Evolutionary conservation across 2,113 vertebrate genomes (phyloP), one percentile per base, ranked within the genome.

Genomic region (Sciurus niger): DNA sequence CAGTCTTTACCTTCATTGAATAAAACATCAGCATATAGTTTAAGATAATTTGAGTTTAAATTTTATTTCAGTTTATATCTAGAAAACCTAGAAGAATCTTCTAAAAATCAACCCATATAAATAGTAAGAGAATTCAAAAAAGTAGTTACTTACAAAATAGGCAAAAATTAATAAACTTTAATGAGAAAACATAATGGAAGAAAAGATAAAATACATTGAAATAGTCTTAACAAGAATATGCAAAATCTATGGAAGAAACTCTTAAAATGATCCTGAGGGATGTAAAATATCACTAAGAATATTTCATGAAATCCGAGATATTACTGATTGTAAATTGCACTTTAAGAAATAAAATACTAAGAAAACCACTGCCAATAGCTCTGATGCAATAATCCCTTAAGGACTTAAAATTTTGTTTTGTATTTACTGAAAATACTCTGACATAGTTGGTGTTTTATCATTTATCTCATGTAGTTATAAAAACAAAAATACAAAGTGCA

Each of bases 231-330:
- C 28, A 80, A 91, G 16, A 83, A 72, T 76, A 3, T 93, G 25
- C 30, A 93, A 84, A 93, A 67, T 95, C 55, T 84, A 24, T 76
- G 58, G 93, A 28, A 92, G 58, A 90, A 92, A 84, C 40, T 97
- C 55, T 78, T 78, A 67, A 88, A 95, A 87, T 93, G 60, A 11
- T 58, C 25, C 55, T 53, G 67, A 77, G 65, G 32, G n/a, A 58
- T 40, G 22, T 93, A 65, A 84, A 77, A 43, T 87, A 58, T 76
- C 16, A 70, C 79, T 79, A 34, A 60, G 8, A 85, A 8, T 84
- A 53, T 80, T 89, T 58, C n/a, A 77, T 91, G 25, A 85, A 78
- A 48, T 76, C 63, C 60, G 63, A 96, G 20, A 40, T 67, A n/a
- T n/a, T 88, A 30, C 25, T 85, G 83, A 43, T 74, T 74, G 3